Evolutionary conservation across 2,888 invertebrate species (phyloP).

Genomic region (Escarpia spicata): DNA sequence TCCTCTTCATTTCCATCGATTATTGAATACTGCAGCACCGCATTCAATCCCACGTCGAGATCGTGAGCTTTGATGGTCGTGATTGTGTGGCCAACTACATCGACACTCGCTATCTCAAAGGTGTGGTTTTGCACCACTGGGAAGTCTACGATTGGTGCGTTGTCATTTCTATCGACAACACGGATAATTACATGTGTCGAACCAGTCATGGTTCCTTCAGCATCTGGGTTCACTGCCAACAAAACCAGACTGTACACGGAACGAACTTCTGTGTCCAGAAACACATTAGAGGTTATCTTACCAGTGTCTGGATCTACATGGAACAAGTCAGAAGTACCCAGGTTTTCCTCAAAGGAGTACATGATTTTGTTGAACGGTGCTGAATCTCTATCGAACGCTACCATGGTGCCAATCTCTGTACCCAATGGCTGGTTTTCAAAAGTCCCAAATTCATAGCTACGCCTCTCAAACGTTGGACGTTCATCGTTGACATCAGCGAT

Average conservation of each 20-base stretch:
- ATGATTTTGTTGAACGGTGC: constrained; percentile 32
- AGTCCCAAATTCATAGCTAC: constrained; percentile 30
- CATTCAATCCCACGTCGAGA: constrained; percentile 36
- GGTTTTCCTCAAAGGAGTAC: constrained; percentile 30
- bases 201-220: constrained; percentile 13
- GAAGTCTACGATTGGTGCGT: constrained; percentile 35
- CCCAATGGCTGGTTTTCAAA: constrained; percentile 35
- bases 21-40: constrained; percentile 33
- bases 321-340: constrained; percentile 28
- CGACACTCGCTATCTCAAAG: constrained; percentile 30
- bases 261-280: constrained; percentile 35
- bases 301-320: constrained; percentile 34
- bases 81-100: constrained; percentile 33
- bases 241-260: constrained; percentile 32
- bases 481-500: constrained; percentile 57
- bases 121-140: constrained; percentile 30
- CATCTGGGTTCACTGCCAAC: constrained; percentile 30
- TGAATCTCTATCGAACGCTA: constrained; percentile 38
- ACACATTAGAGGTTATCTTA: constrained; percentile 26
- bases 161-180: constrained; percentile 39
- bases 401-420: constrained; percentile 33
- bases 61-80: constrained; percentile 35
- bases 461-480: constrained; percentile 45
- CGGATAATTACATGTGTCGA: constrained; percentile 34
- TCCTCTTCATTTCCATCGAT: constrained; percentile 37